Evolutionary conservation across 2,888 invertebrate genomes (phyloP).

Genomic region (Seira ritae): DNA sequence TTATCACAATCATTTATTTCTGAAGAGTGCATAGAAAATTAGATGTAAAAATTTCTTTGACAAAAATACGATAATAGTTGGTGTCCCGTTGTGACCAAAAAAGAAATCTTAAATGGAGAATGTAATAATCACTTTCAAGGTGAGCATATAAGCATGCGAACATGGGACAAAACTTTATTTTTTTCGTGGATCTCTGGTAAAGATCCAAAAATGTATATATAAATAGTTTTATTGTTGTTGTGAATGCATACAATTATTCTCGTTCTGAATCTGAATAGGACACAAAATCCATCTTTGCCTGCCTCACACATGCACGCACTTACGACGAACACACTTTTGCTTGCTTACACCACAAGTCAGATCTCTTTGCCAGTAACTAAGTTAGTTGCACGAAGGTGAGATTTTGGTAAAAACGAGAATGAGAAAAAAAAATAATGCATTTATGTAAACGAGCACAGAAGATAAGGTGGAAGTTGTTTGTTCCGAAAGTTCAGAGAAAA

Average conservation of each 20-base stretch:
- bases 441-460: slow-evolving; percentile 13
- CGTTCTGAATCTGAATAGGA: background rate
- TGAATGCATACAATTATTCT: background rate
- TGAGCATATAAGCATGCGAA: slow-evolving; percentile 34
- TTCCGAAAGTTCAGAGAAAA: slow-evolving; percentile 3
- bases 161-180: background rate
- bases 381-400: background rate
- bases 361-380: background rate
- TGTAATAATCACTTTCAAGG: slow-evolving; percentile 57
- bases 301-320: background rate
- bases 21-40: too few species aligned
- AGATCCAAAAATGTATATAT: slow-evolving; percentile 20
- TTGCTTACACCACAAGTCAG: background rate
- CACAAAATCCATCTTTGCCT: background rate
- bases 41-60: background rate
- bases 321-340: background rate
- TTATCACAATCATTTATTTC: too few species aligned
- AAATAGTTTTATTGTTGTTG: background rate
- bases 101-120: slow-evolving; percentile 61
- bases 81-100: slow-evolving; percentile 56
- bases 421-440: too few species aligned
- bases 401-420: background rate
- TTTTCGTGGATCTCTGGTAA: slow-evolving; percentile 44
- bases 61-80: slow-evolving; percentile 31
- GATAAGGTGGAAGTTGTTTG: background rate